A percentile compares a stretch with the other conserved stretches of the same genome.
phyloP scores from a whole-genome alignment of 35 echinoderm and acorn worm species.

The Diadema setosum region DNA sequence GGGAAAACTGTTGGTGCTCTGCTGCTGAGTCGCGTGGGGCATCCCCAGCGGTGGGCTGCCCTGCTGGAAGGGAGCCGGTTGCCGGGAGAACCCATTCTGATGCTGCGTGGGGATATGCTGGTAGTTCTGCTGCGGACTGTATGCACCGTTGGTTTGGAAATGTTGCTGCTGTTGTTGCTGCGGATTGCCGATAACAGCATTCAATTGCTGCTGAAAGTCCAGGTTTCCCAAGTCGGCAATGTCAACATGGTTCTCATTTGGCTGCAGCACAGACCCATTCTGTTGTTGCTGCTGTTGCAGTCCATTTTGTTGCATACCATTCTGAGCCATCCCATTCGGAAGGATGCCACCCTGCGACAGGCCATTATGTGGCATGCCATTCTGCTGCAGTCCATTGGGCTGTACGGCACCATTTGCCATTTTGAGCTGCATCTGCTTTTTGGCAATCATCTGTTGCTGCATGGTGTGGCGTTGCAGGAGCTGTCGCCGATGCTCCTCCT shows the following conservation, averaged over 20 bases:
- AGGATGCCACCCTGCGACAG: not conserved
- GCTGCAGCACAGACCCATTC: not conserved
- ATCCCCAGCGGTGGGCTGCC: not conserved
- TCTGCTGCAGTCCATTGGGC: not conserved
- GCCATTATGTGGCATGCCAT: not conserved
- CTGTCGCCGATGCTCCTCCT: conserved; percentile 27
- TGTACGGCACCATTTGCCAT: not conserved
- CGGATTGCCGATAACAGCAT: not conserved
- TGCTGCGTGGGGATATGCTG: not conserved
- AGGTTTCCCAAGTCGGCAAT: not conserved
- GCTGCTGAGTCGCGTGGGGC: not conserved
- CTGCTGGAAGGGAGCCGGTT: not conserved
- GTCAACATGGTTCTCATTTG: conserved; percentile 3
- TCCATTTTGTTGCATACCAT: not conserved
- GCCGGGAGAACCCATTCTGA: not conserved
- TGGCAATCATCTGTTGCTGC: not conserved
- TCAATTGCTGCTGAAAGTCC: conserved; percentile 3
- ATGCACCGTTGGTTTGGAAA: not conserved
- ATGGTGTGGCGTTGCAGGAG: conserved; percentile 31
- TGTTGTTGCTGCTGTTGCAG: conserved; percentile 2
- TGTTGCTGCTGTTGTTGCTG: not conserved
- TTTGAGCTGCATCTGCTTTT: conserved; percentile 13
- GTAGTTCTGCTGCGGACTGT: not conserved
- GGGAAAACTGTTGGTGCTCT: not conserved
- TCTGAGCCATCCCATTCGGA: not conserved